Evolutionary conservation across 2,797 vertebrate species (phyloP), one percentile per base, ranked within the genome.

Genomic region (Lacerta agilis): DNA sequence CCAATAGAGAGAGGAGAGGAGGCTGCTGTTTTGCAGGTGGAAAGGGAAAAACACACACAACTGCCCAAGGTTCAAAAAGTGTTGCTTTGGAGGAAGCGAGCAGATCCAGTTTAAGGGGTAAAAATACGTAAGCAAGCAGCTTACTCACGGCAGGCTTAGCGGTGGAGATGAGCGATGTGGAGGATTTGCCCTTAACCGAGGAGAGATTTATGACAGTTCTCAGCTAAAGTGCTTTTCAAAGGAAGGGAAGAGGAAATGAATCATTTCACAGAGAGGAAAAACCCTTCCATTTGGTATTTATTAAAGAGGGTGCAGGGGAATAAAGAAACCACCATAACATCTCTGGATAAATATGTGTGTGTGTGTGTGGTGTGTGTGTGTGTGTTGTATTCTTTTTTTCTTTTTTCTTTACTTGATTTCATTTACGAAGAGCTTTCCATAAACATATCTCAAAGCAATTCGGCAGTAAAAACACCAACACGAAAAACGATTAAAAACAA

Each of bases 231-330:
- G 78, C 71, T 82, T 88, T 91, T 91, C 23, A 8, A 91, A 91
- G 91, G 1, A 0, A 81, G 11, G 25, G 90, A 94, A 94, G 91
- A 89, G 94, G 94, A 95, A 94, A 91, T 95, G 94, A 94, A 90
- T 95, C 95, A 94, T 67, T 87, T 88, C 45, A 64, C 36, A 67
- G 80, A 72, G 87, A 92, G 90, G 93, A 92, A 94, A 94, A 93
- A n/a, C n/a, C 92, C 89, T 92, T 91, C 89, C 0, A 4, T 86
- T 91, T 45, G 87, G 84, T 94, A 90, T 93, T 94, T 94, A 90
- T 88, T 92, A 89, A 91, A 92, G 91, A 81, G 92, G 91, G 87
- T 89, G 71, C 41, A 87, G 11, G 15, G 23, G 73, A 11, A 13
- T 36, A 45, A 85, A 61, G 79, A 94, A 90, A 75, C n/a, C 82